phyloP scores from a whole-genome alignment of 2,797 vertebrate genomes.

The Premnoplex brunnescens region DNA sequence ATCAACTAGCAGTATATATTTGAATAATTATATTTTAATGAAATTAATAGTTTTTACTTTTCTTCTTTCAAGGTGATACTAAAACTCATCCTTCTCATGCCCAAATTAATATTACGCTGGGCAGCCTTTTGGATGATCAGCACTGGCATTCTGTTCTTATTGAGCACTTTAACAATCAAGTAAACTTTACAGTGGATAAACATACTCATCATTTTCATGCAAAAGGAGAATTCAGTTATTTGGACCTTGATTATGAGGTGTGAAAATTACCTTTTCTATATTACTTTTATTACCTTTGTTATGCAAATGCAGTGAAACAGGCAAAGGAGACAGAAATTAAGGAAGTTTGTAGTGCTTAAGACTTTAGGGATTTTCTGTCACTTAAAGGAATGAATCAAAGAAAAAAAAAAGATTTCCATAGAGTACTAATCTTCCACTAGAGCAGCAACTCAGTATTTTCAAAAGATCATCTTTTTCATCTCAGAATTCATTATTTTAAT shows the following conservation, averaged over 20 bases:
- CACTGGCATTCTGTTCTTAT: conserved; percentile 90
- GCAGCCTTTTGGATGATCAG: conserved; percentile 92
- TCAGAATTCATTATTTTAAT: not conserved
- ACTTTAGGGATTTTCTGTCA: not conserved
- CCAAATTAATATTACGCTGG: conserved; percentile 78
- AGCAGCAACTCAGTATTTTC: not conserved
- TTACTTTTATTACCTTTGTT: conserved; percentile 2
- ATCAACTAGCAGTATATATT: not conserved
- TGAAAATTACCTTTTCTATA: conserved; percentile 72
- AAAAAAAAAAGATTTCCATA: not conserved
- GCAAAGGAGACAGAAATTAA: not conserved
- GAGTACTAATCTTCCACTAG: not conserved
- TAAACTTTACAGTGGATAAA: conserved; percentile 92
- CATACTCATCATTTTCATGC: conserved; percentile 81
- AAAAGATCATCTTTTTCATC: not conserved
- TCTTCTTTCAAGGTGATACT: conserved; percentile 72
- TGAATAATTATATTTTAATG: not conserved
- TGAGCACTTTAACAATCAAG: conserved; percentile 81
- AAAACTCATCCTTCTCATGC: conserved; percentile 66
- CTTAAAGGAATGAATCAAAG: not conserved
- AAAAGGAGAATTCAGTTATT: conserved; percentile 80
- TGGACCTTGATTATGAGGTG: conserved; percentile 88
- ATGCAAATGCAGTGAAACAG: not conserved
- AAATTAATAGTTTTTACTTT: conserved; percentile 53
- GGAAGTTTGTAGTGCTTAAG: not conserved